Evolutionary conservation across 2,797 vertebrate genomes (phyloP).

Genomic region (Helarctos malayanus): DNA sequence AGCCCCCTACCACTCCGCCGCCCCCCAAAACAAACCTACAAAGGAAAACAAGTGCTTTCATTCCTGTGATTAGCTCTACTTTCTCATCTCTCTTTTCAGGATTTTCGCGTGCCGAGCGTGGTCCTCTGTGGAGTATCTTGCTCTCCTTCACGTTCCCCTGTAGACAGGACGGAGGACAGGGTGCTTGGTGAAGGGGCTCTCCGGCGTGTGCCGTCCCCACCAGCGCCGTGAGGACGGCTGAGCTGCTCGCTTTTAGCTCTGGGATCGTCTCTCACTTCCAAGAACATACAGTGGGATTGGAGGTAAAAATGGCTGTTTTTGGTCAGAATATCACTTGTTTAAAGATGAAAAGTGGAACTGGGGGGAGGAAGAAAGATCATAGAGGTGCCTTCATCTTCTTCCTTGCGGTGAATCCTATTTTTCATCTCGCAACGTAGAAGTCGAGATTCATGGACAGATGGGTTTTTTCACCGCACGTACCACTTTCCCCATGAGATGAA

Average conservation of each 20-base stretch:
- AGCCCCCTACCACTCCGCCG: not conserved
- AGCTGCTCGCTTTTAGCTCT: not conserved
- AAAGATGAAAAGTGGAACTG: not conserved
- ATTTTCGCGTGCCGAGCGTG: not conserved
- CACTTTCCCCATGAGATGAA: not conserved
- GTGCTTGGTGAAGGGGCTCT: too few relatives aligned
- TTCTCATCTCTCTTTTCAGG: not conserved
- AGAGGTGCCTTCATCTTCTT: not conserved
- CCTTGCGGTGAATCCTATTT: not conserved
- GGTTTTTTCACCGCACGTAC: not conserved
- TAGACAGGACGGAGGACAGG: too few relatives aligned
- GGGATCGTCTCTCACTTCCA: not conserved
- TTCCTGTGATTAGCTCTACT: not conserved
- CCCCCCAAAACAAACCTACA: not conserved
- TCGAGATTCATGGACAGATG: not conserved
- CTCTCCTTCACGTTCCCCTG: rapidly evolving
- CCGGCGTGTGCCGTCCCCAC: rapidly evolving
- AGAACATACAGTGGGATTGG: not conserved
- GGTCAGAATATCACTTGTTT: not conserved
- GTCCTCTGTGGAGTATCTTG: too few relatives aligned
- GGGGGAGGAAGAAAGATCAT: not conserved
- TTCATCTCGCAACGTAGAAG: not conserved
- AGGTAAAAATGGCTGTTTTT: not conserved
- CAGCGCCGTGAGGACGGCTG: not conserved
- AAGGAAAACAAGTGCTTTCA: not conserved